Conservation (phyloP, 2,113 vertebrate genomes). For the Syrrhaptes paradoxus region DNA sequence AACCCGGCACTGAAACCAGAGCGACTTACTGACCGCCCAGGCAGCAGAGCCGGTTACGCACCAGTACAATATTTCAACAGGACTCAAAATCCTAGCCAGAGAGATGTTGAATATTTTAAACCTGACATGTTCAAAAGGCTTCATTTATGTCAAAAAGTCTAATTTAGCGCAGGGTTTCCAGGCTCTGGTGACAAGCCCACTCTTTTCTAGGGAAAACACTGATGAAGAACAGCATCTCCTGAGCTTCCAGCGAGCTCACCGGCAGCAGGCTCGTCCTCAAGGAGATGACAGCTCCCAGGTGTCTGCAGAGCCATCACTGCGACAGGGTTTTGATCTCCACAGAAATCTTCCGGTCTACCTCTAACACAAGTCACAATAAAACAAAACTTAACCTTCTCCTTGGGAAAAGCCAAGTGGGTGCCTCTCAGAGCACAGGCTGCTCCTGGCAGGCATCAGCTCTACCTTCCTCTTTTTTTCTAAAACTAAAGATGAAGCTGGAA, state of each 20-base stretch:
- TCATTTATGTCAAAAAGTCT: background rate
- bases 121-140: background rate
- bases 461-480: background rate
- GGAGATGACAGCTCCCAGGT: background rate
- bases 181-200: background rate
- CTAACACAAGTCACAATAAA: background rate
- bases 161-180: background rate
- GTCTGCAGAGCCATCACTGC: background rate
- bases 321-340: background rate
- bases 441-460: background rate
- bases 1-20: background rate
- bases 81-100: background rate
- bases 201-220: background rate
- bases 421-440: background rate
- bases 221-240: background rate
- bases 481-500: background rate
- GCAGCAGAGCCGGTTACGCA: background rate
- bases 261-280: background rate
- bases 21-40: background rate
- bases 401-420: background rate
- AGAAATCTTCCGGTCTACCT: background rate
- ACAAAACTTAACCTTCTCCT: background rate
- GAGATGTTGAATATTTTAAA: background rate
- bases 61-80: background rate
- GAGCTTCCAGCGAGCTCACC: fast-evolving